phyloP scores from a whole-genome alignment of 37 sponge, comb jelly and placozoan species.

The Oopsacas minuta region DNA sequence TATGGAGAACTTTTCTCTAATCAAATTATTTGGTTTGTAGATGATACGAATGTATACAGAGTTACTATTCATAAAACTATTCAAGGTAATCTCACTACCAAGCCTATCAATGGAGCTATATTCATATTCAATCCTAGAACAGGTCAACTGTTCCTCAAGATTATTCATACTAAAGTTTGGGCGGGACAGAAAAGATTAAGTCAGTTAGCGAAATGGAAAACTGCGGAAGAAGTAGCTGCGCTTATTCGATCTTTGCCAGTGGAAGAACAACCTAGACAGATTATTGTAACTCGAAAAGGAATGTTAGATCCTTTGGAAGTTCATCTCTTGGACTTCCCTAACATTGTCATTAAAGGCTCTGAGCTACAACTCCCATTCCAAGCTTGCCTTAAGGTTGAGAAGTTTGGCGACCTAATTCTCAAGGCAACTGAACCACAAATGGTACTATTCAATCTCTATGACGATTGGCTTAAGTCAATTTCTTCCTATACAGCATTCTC shows the following conservation, averaged over 20 bases:
- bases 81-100: constrained; percentile 98
- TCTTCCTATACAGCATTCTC: constrained; percentile 99
- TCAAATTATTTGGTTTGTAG: constrained; percentile 99
- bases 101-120: constrained; percentile 99
- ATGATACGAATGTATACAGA: constrained; percentile 97
- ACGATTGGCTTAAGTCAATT: constrained; percentile 99
- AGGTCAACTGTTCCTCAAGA: constrained; percentile 98
- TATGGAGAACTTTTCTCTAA: constrained; percentile 99
- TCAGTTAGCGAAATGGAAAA: constrained; percentile 99
- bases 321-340: constrained; percentile 96
- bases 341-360: constrained; percentile 98
- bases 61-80: constrained; percentile 99
- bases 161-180: constrained; percentile 99
- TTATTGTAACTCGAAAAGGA: constrained; percentile 96
- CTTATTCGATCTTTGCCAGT: constrained; percentile 96
- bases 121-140: constrained; percentile 99
- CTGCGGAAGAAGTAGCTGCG: constrained; percentile 98
- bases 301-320: constrained; percentile 99
- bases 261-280: constrained; percentile 99
- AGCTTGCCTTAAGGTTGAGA: constrained; percentile 98
- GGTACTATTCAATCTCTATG: constrained; percentile 98
- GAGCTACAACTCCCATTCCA: constrained; percentile 99
- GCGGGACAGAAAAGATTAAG: constrained; percentile 99
- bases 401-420: constrained; percentile 91
- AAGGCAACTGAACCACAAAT: constrained; percentile 99